Percentiles rank a stretch among this genome's conserved stretches.
These are phyloP conservation scores for Lasioglossum baleicum DNA, from an alignment of 1,140 invertebrate species.

Conservation along the genomic window DNA sequence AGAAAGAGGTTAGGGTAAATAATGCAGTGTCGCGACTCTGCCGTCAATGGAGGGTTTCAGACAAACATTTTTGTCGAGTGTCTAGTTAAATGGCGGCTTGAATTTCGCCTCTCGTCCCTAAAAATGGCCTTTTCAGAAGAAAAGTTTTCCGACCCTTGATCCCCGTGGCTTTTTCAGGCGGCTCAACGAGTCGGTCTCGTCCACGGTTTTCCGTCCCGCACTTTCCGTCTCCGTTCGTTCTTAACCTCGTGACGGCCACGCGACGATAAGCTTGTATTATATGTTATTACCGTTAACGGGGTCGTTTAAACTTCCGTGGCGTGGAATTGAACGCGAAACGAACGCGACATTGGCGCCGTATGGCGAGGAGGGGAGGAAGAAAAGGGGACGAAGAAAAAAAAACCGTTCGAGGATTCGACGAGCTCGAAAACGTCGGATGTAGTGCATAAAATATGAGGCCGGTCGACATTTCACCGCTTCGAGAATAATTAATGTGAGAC, in stretches of 20 bases:
- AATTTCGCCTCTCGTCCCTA: no score
- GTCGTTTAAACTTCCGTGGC: conserved; percentile 5
- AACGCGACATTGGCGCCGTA: neutral
- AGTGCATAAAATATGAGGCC: conserved; percentile 19
- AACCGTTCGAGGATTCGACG: neutral
- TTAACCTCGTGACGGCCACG: neutral
- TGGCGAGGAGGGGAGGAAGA: no score
- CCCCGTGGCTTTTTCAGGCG: conserved; percentile 10
- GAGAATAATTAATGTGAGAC: conserved; percentile 24
- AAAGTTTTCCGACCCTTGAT: neutral
- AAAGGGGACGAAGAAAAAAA: neutral
- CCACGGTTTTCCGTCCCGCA: neutral
- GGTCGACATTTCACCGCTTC: conserved; percentile 1
- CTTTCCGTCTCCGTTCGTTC: neutral
- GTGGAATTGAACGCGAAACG: neutral
- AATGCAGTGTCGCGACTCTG: no score
- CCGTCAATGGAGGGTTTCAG: no score
- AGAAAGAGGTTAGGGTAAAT: no score
- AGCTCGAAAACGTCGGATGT: conserved; percentile 26
- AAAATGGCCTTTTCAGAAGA: no score
- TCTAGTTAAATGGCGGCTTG: no score
- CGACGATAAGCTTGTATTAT: neutral
- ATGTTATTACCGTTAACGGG: conserved; percentile 10
- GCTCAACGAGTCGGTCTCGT: neutral
- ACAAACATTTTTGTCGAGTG: no score